Evolutionary conservation across 2,113 vertebrate species (phyloP).

Genomic region (Perognathus longimembris): DNA sequence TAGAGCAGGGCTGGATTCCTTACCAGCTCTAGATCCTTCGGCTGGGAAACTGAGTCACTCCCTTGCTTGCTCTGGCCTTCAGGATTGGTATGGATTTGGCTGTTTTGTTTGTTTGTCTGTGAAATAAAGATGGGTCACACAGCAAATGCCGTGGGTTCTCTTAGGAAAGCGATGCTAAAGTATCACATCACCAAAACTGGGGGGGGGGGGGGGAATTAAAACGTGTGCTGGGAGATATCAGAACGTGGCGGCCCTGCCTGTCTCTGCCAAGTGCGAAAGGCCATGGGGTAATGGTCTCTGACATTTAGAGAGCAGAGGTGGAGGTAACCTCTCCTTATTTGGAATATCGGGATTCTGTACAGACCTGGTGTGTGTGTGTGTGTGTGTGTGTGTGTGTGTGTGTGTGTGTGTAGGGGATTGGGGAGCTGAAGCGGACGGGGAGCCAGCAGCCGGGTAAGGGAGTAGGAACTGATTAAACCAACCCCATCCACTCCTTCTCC

Average conservation of each 20-base stretch:
- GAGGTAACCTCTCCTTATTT: conserved; percentile 47
- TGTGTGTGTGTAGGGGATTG: neutral
- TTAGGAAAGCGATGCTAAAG: neutral
- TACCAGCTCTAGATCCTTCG: neutral
- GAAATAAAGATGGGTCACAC: neutral
- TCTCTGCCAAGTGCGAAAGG: neutral
- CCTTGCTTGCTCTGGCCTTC: neutral
- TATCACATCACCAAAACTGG: neutral
- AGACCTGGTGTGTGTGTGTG: neutral
- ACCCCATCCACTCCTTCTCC: neutral
- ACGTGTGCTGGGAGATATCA: too few relatives aligned
- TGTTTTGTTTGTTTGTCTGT: neutral
- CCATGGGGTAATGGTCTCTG: neutral
- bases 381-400: too few relatives aligned
- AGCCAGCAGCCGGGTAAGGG: conserved; percentile 14
- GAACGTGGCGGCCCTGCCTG: too few relatives aligned
- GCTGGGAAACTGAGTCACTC: neutral
- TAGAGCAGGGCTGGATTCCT: neutral
- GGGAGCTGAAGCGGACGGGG: neutral
- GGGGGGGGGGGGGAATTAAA: too few relatives aligned
- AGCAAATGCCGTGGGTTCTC: neutral
- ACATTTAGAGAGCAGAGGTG: conserved; percentile 18
- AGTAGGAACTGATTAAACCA: conserved; percentile 42
- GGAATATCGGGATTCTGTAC: conserved; percentile 5
- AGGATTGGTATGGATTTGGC: neutral